Evolutionary conservation across 1,140 invertebrate species (phyloP).

Genomic region (Micrasema minimum): DNA sequence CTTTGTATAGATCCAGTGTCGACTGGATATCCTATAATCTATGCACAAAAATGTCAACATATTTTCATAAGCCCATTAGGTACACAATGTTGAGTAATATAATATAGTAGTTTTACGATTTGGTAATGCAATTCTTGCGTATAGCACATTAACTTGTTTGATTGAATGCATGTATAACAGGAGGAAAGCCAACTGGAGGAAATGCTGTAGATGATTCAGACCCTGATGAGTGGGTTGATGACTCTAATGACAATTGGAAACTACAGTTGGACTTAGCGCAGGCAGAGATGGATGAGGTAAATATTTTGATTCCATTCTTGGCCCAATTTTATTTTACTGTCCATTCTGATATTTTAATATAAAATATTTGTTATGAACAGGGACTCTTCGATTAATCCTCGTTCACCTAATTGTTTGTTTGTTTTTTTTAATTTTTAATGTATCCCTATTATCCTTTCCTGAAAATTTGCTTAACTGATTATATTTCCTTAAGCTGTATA

Average conservation of each 20-base stretch:
- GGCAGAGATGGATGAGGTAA: constrained; percentile 53
- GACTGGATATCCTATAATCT: too few relatives aligned
- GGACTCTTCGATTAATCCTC: constrained; percentile 52
- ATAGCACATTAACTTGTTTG: neutral
- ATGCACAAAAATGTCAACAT: too few relatives aligned
- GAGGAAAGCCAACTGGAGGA: constrained; percentile 55
- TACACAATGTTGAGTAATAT: too few relatives aligned
- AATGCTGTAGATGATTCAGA: constrained; percentile 44
- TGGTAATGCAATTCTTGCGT: too few relatives aligned
- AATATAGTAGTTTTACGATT: too few relatives aligned
- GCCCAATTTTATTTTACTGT: constrained; percentile 16
- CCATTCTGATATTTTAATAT: constrained; percentile 1
- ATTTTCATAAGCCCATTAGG: constrained; percentile 45
- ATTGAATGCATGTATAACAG: constrained; percentile 47
- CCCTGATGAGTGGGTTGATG: constrained; percentile 29
- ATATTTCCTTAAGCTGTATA: constrained; percentile 30
- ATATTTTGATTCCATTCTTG: constrained; percentile 8
- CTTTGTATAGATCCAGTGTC: too few relatives aligned
- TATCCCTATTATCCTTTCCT: neutral
- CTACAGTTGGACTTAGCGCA: constrained; percentile 49
- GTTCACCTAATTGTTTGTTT: constrained; percentile 23
- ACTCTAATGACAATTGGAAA: constrained; percentile 46
- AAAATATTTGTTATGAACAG: constrained; percentile 34
- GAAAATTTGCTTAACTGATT: constrained; percentile 47
- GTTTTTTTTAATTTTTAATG: constrained; percentile 17